Evolutionary conservation across 2,113 vertebrate genomes (phyloP), one percentile per base, ranked within the genome.

Genomic region (Oophaga pumilio): DNA sequence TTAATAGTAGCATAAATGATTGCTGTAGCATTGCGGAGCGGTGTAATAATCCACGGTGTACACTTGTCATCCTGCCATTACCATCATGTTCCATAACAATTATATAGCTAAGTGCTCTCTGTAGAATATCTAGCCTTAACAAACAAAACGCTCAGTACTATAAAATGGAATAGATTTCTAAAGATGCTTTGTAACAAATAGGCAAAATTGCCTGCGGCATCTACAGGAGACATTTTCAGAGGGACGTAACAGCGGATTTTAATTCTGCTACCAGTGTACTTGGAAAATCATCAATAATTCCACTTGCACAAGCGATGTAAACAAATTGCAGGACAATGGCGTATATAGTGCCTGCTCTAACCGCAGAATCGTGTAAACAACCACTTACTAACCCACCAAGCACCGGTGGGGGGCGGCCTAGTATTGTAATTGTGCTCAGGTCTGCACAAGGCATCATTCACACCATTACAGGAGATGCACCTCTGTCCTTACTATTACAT

Each of bases 131-230:
- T 28, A 15, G 17, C 62, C 13, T 80, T 52, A 80, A 86, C 76
- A 86, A 80, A 28, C 68, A 76, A 86, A 66, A 13, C n/a, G 50
- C 62, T 57, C 49, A 80, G 64, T 80, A 71, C 43, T 53, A 52
- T 69, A 69, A 79, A 86, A 69, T 80, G 52, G 66, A 86, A 86
- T 86, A 86, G 85, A 78, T 78, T 86, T 86, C n/a, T 86, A 76
- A 62, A 86, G 77, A 66, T 69, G 28, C 49, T 53, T 57, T 71
- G 53, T 28, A 85, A 86, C 85, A 80, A 80, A 60, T 78, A 86
- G 76, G 74, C 62, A 53, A 64, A 3, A 28, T 22, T 78, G 73
- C 74, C 85, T 28, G 14, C 59, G 50, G 60, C 49, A 68, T 78
- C 74, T 78, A 28, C 69, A 43, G 69, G 13, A 26, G 22, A 76